Conservation (phyloP, 2,797 vertebrate species). For the Myioborus melanocephalus region DNA sequence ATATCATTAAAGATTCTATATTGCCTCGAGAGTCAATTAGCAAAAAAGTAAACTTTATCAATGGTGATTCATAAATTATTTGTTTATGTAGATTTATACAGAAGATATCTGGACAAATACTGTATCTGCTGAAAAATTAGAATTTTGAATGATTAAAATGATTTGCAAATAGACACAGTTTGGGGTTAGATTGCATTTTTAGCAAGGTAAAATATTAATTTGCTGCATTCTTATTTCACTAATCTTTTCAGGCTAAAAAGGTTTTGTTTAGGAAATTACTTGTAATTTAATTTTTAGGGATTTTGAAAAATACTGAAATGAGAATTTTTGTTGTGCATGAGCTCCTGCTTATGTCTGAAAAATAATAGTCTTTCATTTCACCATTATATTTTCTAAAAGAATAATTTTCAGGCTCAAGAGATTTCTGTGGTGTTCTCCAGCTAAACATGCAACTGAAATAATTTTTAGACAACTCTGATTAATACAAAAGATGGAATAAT, state of each 20-base stretch:
- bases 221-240: background rate
- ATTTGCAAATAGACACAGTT: background rate
- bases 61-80: background rate
- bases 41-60: background rate
- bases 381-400: background rate
- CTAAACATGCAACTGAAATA: background rate
- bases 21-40: background rate
- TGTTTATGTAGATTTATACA: background rate
- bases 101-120: background rate
- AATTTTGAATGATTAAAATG: background rate
- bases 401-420: background rate
- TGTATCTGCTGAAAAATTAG: background rate
- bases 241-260: background rate
- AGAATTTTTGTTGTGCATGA: background rate
- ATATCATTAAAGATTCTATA: background rate
- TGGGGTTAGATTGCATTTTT: background rate
- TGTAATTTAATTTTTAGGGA: background rate
- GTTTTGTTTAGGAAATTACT: background rate
- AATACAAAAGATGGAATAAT: background rate
- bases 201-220: background rate
- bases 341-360: background rate
- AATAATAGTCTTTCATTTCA: background rate
- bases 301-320: background rate
- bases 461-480: background rate
- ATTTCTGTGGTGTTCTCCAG: background rate